Evolutionary conservation across 2,888 invertebrate species (phyloP).

Genomic region (Ochropleura leucogaster): DNA sequence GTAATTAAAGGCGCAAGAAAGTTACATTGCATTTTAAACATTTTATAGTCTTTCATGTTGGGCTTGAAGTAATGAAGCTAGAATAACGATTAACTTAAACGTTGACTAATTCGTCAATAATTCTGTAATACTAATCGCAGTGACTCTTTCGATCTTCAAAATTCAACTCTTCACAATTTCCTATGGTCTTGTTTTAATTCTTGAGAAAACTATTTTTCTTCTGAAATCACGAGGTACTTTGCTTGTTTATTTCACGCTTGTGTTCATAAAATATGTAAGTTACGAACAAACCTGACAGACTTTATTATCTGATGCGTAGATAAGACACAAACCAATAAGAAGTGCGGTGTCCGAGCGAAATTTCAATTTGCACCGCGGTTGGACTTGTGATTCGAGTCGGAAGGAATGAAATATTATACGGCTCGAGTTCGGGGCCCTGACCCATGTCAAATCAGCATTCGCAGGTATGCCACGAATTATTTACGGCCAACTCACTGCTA

Average conservation of each 20-base stretch:
- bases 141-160: background rate
- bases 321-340: conserved; percentile 73
- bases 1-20: conserved; percentile 43
- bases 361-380: conserved; percentile 85
- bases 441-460: conserved; percentile 90
- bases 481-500: conserved; percentile 86
- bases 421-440: conserved; percentile 80
- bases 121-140: background rate
- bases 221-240: background rate
- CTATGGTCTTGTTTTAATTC: background rate
- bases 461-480: conserved; percentile 89
- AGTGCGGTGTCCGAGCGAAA: conserved; percentile 76
- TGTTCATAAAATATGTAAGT: conserved; percentile 1
- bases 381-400: conserved; percentile 81
- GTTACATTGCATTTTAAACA: conserved; percentile 47
- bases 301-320: conserved; percentile 21
- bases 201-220: background rate
- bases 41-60: conserved; percentile 49
- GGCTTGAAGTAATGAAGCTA: conserved; percentile 41
- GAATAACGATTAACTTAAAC: conserved; percentile 31
- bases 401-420: conserved; percentile 88
- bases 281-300: conserved; percentile 9
- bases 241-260: conserved; percentile 6
- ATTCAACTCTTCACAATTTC: background rate
- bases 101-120: conserved; percentile 31